Percentiles rank a stretch among this genome's conserved stretches.
Evolutionary conservation across 2,113 vertebrate genomes (phyloP).

Genomic region (Halcyon malimbica): DNA sequence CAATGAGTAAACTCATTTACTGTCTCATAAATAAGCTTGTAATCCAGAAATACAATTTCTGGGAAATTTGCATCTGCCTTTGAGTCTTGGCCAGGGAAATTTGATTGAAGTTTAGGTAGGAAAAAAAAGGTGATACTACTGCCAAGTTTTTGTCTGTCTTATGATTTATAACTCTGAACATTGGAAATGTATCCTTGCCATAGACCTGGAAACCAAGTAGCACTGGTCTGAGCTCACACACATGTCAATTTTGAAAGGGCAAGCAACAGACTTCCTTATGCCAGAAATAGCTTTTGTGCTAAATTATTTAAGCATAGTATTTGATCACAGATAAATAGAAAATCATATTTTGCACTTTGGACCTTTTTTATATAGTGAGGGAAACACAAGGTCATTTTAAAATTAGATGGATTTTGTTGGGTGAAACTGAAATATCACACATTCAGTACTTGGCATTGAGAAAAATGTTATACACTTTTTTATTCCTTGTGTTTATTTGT

Average conservation of each 20-base stretch:
- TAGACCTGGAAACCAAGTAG: constrained; percentile 23
- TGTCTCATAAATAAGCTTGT: neutral
- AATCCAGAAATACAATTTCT: constrained; percentile 26
- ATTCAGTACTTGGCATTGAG: neutral
- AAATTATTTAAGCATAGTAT: neutral
- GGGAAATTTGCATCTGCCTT: neutral
- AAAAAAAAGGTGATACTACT: neutral
- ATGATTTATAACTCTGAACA: constrained; percentile 41
- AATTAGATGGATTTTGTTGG: neutral
- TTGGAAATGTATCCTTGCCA: neutral
- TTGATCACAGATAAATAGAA: constrained; percentile 6
- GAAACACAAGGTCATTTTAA: neutral
- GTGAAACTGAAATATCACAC: neutral
- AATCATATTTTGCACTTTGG: neutral
- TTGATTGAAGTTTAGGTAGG: constrained; percentile 8
- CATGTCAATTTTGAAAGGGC: constrained; percentile 43
- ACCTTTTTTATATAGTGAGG: neutral
- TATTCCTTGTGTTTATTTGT: neutral
- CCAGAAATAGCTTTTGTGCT: constrained; percentile 57
- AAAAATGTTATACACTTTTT: neutral
- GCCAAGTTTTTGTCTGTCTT: constrained; percentile 48
- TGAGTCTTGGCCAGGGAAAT: constrained; percentile 8
- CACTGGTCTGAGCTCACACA: constrained; percentile 22
- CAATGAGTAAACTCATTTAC: neutral
- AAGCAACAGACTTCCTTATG: constrained; percentile 55